Evolutionary conservation across 2,888 invertebrate genomes (phyloP).

Genomic region (Andrena chrysosceles): DNA sequence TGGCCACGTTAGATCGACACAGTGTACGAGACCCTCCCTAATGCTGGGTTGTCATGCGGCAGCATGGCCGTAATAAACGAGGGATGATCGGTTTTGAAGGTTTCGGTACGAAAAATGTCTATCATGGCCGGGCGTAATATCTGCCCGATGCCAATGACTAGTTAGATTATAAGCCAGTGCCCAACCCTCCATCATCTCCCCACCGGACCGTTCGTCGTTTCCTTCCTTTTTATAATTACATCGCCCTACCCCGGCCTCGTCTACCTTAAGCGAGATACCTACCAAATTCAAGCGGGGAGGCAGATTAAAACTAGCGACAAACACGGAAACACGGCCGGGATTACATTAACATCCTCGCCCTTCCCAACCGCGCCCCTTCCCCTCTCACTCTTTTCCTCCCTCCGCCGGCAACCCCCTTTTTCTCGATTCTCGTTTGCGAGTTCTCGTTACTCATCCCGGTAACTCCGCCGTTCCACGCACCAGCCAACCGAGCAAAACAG

Average conservation of each 20-base stretch:
- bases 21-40: slow-evolving; percentile 59
- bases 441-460: slow-evolving; percentile 64
- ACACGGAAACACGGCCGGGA: slow-evolving; percentile 62
- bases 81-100: slow-evolving; percentile 63
- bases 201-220: slow-evolving; percentile 58
- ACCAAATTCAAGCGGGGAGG: slow-evolving; percentile 65
- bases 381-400: not conserved
- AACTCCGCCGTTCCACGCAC: slow-evolving; percentile 54
- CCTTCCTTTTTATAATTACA: slow-evolving; percentile 80
- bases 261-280: slow-evolving; percentile 65
- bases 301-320: slow-evolving; percentile 79
- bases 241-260: slow-evolving; percentile 54
- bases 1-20: slow-evolving; percentile 56
- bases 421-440: slow-evolving; percentile 13
- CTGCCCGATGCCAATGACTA: slow-evolving; percentile 68
- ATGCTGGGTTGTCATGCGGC: slow-evolving; percentile 62
- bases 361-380: not conserved
- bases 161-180: slow-evolving; percentile 68
- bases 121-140: slow-evolving; percentile 67
- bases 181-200: slow-evolving; percentile 58
- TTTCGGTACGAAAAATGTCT: slow-evolving; percentile 64
- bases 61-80: slow-evolving; percentile 61
- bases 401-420: not conserved
- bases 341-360: slow-evolving; percentile 49
- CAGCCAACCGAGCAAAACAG: slow-evolving; percentile 56